Conservation (phyloP, 2,888 invertebrate genomes). For the Scotopteryx bipunctaria region DNA sequence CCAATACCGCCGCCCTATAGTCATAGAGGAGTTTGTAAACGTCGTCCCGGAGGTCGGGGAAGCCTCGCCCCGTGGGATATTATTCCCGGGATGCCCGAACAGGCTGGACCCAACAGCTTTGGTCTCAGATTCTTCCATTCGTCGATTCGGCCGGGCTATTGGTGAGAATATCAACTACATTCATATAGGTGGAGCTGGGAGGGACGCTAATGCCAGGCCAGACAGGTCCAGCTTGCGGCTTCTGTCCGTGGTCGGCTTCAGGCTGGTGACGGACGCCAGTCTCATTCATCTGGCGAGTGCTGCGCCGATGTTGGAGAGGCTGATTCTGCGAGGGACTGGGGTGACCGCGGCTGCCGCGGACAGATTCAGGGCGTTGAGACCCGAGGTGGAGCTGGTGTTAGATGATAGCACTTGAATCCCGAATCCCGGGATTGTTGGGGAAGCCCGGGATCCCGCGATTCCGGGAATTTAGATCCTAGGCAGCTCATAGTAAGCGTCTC, state of each 20-base stretch:
- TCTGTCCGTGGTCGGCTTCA: conserved; percentile 83
- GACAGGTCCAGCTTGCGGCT: conserved; percentile 76
- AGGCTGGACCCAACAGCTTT: conserved; percentile 31
- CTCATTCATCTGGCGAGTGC: conserved; percentile 84
- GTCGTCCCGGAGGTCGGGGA: neutral
- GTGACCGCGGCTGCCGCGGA: conserved; percentile 85
- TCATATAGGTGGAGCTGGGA: conserved; percentile 28
- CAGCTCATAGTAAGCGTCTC: too few species aligned
- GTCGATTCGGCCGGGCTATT: conserved; percentile 63
- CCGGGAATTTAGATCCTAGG: too few species aligned
- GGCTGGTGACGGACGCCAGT: conserved; percentile 85
- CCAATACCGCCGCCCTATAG: conserved; percentile 3
- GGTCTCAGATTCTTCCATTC: conserved; percentile 61
- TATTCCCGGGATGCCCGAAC: conserved; percentile 6
- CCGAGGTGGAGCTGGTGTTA: conserved; percentile 55
- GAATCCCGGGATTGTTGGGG: too few species aligned
- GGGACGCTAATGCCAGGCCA: conserved; percentile 45
- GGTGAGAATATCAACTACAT: conserved; percentile 56
- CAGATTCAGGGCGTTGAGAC: conserved; percentile 83
- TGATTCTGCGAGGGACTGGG: conserved; percentile 87
- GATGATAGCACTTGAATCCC: too few species aligned
- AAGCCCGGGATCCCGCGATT: too few species aligned
- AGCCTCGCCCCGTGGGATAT: neutral
- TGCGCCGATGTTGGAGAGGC: conserved; percentile 79
- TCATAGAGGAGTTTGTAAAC: conserved; percentile 4